Conservation (phyloP, 1,140 invertebrate species). For the Calephelis virginiensis region DNA sequence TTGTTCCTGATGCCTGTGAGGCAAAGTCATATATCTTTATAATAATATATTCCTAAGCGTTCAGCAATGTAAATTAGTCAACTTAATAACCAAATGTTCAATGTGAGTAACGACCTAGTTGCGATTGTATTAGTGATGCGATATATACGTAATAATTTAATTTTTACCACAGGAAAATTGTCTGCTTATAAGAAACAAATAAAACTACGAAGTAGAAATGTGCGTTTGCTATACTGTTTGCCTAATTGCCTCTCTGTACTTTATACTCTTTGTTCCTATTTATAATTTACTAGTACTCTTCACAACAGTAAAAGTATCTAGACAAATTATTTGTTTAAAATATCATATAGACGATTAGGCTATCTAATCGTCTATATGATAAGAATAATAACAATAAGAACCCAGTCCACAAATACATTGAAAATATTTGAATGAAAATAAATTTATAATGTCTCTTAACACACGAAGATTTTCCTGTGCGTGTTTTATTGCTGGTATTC, state of each 20-base stretch:
- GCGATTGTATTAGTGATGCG: conserved; percentile 77
- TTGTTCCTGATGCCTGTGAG: conserved; percentile 76
- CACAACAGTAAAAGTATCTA: too few species aligned
- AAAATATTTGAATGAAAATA: too few species aligned
- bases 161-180: conserved; percentile 74
- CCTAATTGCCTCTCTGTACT: too few species aligned
- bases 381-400: too few species aligned
- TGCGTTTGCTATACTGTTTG: conserved; percentile 28
- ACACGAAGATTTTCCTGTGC: too few species aligned
- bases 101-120: conserved; percentile 77
- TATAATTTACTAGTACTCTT: neutral
- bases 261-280: neutral
- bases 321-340: too few species aligned
- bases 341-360: too few species aligned
- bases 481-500: too few species aligned
- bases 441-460: too few species aligned
- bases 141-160: conserved; percentile 78
- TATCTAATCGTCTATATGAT: too few species aligned
- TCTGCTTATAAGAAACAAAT: conserved; percentile 76
- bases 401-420: too few species aligned
- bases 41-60: conserved; percentile 65
- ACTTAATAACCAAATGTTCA: conserved; percentile 75
- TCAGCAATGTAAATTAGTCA: conserved; percentile 68
- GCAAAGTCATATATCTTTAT: conserved; percentile 70
- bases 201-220: conserved; percentile 72